Base-by-base conservation (phyloP, 2,797 vertebrate genomes). In the Phoebastria nigripes region DNA sequence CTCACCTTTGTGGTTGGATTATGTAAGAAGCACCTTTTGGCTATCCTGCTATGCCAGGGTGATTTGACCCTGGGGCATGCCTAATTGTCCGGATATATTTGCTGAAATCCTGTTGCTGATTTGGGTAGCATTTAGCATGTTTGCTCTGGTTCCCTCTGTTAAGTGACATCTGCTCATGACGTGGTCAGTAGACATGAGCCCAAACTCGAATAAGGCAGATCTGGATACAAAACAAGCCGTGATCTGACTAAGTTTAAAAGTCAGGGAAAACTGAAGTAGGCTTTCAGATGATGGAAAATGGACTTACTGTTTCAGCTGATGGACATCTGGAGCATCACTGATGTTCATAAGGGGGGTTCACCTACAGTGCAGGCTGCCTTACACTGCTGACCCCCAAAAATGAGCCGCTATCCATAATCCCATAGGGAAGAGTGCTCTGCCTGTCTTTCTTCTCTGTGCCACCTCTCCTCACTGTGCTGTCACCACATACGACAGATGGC, bases 401-500 rank as follows among this genome's bases (percentile, higher is more conserved):
- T 66, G n/a, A 85, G 11, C 46, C 12, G 3, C 9, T 25, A 8
- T 49, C 44, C 31, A 11, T 33, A 59, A 70, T 54, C 62, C 31
- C 35, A 33, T 6, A 37, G 22, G 42, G 31, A 21, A 46, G 24
- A 76, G 14, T 18, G 20, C 25, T 93, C 44, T 80, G 31, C 24
- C n/a, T 73, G n/a, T 21, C 28, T 41, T 73, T 16, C 66, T 47
- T 13, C 71, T 47, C 44, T 15, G 2, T 11, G 25, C 10, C 46
- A 76, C 11, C 26, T 41, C 47, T 87, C 44, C 56, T 82, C 4
- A 1, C n/a, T 31, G 6, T 18, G 47, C 58, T 89, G 51, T 63
- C 81, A 37, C 66, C 44, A 56, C 0, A 0, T 21, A 15, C 12
- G 39, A 41, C 1, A 11, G 29, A 47, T 87, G n/a, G 59, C 29